Conservation (phyloP, 2,888 invertebrate species). For the Dynastes tityus region DNA sequence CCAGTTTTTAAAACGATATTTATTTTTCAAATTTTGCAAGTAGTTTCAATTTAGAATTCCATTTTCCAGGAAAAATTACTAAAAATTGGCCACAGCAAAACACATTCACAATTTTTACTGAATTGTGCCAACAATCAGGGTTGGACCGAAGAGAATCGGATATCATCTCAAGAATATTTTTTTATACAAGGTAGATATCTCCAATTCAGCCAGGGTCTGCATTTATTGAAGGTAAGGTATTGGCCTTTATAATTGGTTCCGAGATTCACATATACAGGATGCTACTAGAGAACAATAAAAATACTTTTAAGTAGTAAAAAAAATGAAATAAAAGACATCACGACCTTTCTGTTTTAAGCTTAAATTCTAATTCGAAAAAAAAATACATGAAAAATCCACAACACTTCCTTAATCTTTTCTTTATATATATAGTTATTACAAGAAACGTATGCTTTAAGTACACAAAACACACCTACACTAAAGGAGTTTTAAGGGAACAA, state of each 20-base stretch:
- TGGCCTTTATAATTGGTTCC: slow-evolving; percentile 28
- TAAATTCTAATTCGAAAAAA: slow-evolving; percentile 27
- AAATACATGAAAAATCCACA: slow-evolving; percentile 44
- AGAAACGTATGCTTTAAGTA: slow-evolving; percentile 41
- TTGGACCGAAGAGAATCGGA: neutral
- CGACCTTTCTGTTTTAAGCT: slow-evolving; percentile 36
- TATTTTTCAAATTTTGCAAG: no score
- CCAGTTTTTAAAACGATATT: no score
- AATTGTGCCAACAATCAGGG: neutral
- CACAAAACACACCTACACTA: slow-evolving; percentile 42
- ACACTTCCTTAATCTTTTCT: slow-evolving; percentile 25
- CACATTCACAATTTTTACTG: no score
- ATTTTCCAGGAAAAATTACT: no score
- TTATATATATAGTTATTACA: slow-evolving; percentile 39
- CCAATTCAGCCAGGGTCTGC: slow-evolving; percentile 15
- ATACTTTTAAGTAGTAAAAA: neutral
- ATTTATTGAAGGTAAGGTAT: slow-evolving; percentile 14
- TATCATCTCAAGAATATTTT: neutral
- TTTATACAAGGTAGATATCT: neutral
- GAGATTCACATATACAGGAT: slow-evolving; percentile 20
- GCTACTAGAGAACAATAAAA: neutral
- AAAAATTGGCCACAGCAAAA: no score
- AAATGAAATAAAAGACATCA: slow-evolving; percentile 34
- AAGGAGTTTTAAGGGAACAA: slow-evolving; percentile 6
- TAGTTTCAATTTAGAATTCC: no score